Evolutionary conservation across 2,797 vertebrate species (phyloP), one percentile per base, ranked within the genome.

Genomic region (Oceanodroma leucorhoa): DNA sequence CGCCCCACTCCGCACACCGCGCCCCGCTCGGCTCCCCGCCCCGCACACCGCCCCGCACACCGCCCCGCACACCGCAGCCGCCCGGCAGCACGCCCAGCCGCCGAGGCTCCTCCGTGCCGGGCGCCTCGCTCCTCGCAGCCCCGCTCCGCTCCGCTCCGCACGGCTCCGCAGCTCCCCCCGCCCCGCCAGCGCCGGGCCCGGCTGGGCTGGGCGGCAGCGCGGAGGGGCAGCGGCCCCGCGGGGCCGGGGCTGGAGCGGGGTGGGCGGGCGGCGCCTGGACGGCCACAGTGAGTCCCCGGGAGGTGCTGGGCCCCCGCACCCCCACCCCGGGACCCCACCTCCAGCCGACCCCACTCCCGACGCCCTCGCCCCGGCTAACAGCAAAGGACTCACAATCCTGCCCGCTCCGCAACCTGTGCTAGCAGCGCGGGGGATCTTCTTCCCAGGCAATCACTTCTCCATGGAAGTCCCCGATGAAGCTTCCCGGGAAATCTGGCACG

Each of bases 311-410:
- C 38, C 3, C 51, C 29, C 17, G 50, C 1, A 1, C 14, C n/a
- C 7, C 20, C n/a, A 7, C 0, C 30, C 45, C 27, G 4, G 22
- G 29, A 2, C 2, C 2, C 38, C 55, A 23, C n/a, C 54, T 5
- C 57, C 64, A 2, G 50, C 45, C 1, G 82, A 0, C 2, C 10
- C n/a, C 8, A 2, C 7, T 6, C 36, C 57, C 16, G 4, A 4
- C 6, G 5, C 24, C 18, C 20, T 22, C 2, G 0, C 14, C 13
- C 27, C 7, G 5, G 2, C 30, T 6, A 4, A 13, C 19, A 21
- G 64, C 82, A 6, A 3, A 40, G 54, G 86, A 26, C 94, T 93
- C 89, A 41, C 76, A 7, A 0, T 32, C 29, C 36, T 45, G 40
- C 29, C 38, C 2, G 16, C 69, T 53, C 60, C 8, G 3, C 64